phyloP scores from a whole-genome alignment of 1,140 invertebrate genomes.

The Listronotus bonariensis region DNA sequence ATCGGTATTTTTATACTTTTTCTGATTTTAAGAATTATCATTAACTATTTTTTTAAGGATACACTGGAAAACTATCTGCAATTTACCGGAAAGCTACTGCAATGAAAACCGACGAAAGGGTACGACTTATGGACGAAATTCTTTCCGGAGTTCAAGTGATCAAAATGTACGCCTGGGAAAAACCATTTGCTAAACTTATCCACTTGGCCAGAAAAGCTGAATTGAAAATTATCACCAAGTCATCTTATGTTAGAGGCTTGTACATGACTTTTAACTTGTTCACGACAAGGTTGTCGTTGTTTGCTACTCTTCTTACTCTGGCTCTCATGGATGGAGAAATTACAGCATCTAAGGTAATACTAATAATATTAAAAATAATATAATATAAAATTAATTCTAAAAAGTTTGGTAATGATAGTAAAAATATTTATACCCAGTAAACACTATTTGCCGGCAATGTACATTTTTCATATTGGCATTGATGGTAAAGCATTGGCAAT shows the following conservation, averaged over 20 bases:
- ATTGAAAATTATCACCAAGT: slow-evolving; percentile 65
- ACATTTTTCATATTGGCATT: too few species aligned
- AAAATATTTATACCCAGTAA: too few species aligned
- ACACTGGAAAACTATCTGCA: slow-evolving; percentile 59
- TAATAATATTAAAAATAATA: too few species aligned
- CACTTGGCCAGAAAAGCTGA: slow-evolving; percentile 64
- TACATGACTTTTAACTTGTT: slow-evolving; percentile 76
- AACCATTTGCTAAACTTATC: slow-evolving; percentile 68
- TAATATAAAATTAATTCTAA: too few species aligned
- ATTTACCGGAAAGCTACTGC: slow-evolving; percentile 68
- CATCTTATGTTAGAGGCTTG: slow-evolving; percentile 71
- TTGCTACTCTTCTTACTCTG: slow-evolving; percentile 66
- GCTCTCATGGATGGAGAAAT: slow-evolving; percentile 60
- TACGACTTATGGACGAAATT: slow-evolving; percentile 82
- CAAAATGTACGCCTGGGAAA: slow-evolving; percentile 84
- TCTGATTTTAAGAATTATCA: too few species aligned
- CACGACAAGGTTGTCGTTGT: slow-evolving; percentile 69
- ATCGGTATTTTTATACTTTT: too few species aligned
- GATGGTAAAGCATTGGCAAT: too few species aligned
- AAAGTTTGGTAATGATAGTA: too few species aligned
- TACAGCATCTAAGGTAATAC: slow-evolving; percentile 64
- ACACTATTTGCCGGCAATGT: too few species aligned
- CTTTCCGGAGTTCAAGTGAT: slow-evolving; percentile 74
- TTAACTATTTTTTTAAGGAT: slow-evolving; percentile 3
- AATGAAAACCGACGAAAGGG: slow-evolving; percentile 72